Evolutionary conservation across 1,140 invertebrate genomes (phyloP).

Genomic region (Steinernema khuongi): DNA sequence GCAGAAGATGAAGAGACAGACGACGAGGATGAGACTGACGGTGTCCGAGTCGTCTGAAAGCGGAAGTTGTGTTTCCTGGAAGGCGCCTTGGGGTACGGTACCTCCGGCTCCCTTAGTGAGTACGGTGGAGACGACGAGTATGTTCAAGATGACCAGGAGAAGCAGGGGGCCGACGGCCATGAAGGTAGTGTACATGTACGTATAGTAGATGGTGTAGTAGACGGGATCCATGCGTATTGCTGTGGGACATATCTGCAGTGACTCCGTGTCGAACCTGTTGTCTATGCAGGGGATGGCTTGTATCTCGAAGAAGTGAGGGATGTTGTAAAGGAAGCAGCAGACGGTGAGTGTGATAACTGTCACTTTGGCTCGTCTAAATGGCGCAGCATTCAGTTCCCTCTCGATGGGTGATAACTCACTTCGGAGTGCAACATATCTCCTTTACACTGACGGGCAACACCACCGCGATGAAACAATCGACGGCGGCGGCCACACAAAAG

Average conservation of each 20-base stretch:
- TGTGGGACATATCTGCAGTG: slow-evolving; percentile 52
- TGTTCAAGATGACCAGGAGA: slow-evolving; percentile 53
- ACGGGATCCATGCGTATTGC: slow-evolving; percentile 46
- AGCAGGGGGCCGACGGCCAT: slow-evolving; percentile 57
- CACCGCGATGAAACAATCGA: slow-evolving; percentile 56
- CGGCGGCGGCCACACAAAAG: slow-evolving; percentile 56
- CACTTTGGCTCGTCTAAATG: slow-evolving; percentile 48
- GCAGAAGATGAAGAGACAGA: slow-evolving; percentile 58
- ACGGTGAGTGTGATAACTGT: slow-evolving; percentile 45
- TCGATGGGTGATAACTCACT: slow-evolving; percentile 34
- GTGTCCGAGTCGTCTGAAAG: slow-evolving; percentile 51
- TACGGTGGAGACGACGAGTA: slow-evolving; percentile 54
- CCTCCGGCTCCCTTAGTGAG: slow-evolving; percentile 42
- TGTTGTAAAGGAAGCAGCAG: slow-evolving; percentile 51
- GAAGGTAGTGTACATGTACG: slow-evolving; percentile 51
- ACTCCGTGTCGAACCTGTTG: slow-evolving; percentile 23
- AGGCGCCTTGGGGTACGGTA: not conserved
- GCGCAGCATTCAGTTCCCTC: not conserved
- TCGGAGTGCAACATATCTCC: slow-evolving; percentile 50
- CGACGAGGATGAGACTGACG: slow-evolving; percentile 52
- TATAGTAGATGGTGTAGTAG: slow-evolving; percentile 58
- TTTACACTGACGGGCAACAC: slow-evolving; percentile 44
- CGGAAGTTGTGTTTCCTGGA: not conserved
- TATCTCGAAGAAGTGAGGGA: slow-evolving; percentile 56
- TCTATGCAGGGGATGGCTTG: slow-evolving; percentile 50